These are phyloP conservation scores for Lepidostoma basale DNA, from an alignment of 1,140 invertebrate species.

Conservation along the genomic window DNA sequence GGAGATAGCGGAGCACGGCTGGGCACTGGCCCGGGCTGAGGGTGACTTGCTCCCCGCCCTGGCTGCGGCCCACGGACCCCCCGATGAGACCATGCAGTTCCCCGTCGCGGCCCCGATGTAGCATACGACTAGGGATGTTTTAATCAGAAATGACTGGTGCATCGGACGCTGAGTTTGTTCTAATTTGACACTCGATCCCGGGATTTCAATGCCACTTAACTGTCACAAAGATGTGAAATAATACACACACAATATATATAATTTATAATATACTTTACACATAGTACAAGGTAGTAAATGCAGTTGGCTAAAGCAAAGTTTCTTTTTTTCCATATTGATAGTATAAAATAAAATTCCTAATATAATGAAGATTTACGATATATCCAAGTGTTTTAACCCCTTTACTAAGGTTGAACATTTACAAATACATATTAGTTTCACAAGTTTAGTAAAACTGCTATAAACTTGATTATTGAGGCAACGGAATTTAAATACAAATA, in stretches of 20 bases:
- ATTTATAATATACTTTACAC: not conserved
- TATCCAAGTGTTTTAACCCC: too few species aligned
- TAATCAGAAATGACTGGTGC: slow-evolving; percentile 13
- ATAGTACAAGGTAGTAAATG: too few species aligned
- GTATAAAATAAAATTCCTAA: too few species aligned
- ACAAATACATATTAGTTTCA: too few species aligned
- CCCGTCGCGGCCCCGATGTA: slow-evolving; percentile 19
- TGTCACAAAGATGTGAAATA: not conserved
- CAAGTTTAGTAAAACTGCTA: too few species aligned
- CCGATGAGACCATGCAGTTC: slow-evolving; percentile 37
- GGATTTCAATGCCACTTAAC: not conserved
- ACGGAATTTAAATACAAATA: too few species aligned
- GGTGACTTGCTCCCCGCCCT: slow-evolving; percentile 53
- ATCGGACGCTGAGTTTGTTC: slow-evolving; percentile 2
- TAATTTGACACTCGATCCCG: not conserved
- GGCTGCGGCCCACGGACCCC: slow-evolving; percentile 22
- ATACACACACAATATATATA: not conserved
- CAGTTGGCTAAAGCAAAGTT: too few species aligned
- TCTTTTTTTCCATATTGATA: too few species aligned
- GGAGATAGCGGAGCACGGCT: slow-evolving; percentile 93
- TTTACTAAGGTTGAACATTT: too few species aligned
- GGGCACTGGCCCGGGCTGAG: slow-evolving; percentile 83
- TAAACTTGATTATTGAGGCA: too few species aligned
- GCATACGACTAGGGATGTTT: slow-evolving; percentile 12
- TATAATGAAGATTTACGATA: too few species aligned